Base-by-base conservation (phyloP, 2,888 invertebrate genomes). In the Danaus chrysippus region DNA sequence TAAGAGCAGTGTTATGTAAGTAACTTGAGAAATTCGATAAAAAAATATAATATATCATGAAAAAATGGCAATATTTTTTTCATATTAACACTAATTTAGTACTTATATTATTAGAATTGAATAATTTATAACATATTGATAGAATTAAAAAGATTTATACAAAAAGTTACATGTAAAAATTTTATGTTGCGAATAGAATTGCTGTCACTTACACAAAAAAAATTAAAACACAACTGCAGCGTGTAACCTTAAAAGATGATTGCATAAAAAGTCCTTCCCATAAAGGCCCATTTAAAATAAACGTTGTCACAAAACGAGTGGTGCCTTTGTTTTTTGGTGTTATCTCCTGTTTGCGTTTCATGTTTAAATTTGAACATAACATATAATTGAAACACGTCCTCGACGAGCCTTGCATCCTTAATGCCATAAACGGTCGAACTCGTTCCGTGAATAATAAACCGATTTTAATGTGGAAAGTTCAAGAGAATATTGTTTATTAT, bases 361-460 rank as follows among this genome's bases (percentile, higher is more conserved):
- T 62, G 56, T 70, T 73, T 72, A 71, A 67, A 73, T 72, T 70
- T 63, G 62, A 62, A 62, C 64, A 64, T 67, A 68, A 68, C 71
- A 71, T 82, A 76, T 83, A 83, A 83, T 83, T 82, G 82, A 80
- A 83, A 81, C 81, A 78, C 81, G 82, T 76, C 73, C 77, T 69
- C 64, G 61, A 73, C 81, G 74, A 70, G 64, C 69, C 69, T 69
- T 76, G 83, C 76, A 84, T 83, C 73, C 73, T 73, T 79, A 81
- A 83, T 77, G 66, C 70, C 71, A 70, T 74, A 76, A 79, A 77
- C 72, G 77, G 75, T 73, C 75, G 72, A 76, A 75, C 71, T 70
- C 73, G 71, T 76, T 75, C 70, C 66, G 67, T 71, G 76, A 76
- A 77, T 76, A 77, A 77, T 76, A 75, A 78, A 78, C 72, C 69